Evolutionary conservation across 1,140 invertebrate genomes (phyloP), one percentile per base, ranked within the genome.

Genomic region (Sitobion miscanthi): DNA sequence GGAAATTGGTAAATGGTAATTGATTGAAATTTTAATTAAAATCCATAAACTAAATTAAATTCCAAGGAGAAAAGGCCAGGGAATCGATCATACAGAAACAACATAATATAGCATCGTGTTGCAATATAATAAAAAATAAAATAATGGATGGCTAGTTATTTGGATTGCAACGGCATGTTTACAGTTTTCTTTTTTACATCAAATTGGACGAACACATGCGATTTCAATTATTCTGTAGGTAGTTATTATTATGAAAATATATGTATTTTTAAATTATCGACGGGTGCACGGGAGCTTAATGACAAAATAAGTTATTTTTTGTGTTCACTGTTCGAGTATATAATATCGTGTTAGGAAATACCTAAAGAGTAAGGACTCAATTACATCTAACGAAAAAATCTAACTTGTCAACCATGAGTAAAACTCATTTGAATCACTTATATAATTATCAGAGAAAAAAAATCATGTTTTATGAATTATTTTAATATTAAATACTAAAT

Each of bases 21-120:
- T 45, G 89, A 90, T 90, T 69, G 54, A 45, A 62, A 45, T 90
- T 90, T 90, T n/a, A 69, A 62, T 90, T 62, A 90, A 90, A 90
- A 90, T 69, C 20, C 89, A 45, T 90, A 69, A 69, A 69, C 54
- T 45, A 45, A 62, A 90, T 62, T 52, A 20, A 54, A 89, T 38
- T 38, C 9, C 52, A 89, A 35, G 8, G 87, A 57, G 11, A 88
- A 89, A 89, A 49, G 86, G 86, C 17, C 49, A 57, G n/a, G 42
- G 11, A 87, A n/a, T 77, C 14, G 30, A 47, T 35, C 20, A n/a
- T 20, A 57, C 2, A 89, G 30, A 89, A 57, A 25, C 8, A 38
- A 38, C 7, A 38, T 20, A 49, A 17, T 86, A 52, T 49, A n/a
- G 14, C 3, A 35, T 45, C 42, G 8, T 25, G 38, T 85, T 42